These are phyloP conservation scores for Leptinotarsa undecemlineata DNA, from an alignment of 1,140 invertebrate species.

Conservation along the genomic window DNA sequence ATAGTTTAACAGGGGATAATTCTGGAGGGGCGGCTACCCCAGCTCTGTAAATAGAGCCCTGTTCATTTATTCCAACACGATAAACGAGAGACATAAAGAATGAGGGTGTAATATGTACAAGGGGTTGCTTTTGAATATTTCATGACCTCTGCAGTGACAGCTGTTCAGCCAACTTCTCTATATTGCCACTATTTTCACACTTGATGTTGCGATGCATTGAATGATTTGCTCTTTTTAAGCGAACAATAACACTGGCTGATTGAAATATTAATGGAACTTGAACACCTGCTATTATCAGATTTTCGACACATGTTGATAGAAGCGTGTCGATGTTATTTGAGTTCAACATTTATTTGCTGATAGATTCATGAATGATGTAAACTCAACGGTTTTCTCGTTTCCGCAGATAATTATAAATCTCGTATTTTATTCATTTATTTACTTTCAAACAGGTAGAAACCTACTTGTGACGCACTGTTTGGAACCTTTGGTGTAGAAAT, in stretches of 20 bases:
- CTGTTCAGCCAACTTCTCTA: conserved; percentile 40
- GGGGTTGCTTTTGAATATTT: conserved; percentile 45
- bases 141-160: conserved; percentile 44
- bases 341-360: too few species aligned
- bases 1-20: conserved; percentile 43
- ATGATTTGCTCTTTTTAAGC: conserved; percentile 36
- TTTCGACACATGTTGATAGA: neutral
- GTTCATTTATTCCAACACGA: conserved; percentile 42
- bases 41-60: conserved; percentile 32
- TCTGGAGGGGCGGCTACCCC: conserved; percentile 34
- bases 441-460: too few species aligned
- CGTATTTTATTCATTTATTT: too few species aligned
- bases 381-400: too few species aligned
- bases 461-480: too few species aligned
- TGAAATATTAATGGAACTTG: conserved; percentile 26
- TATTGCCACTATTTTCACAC: conserved; percentile 40
- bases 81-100: conserved; percentile 44
- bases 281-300: conserved; percentile 27
- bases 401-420: too few species aligned
- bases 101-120: conserved; percentile 46
- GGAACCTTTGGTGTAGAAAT: too few species aligned
- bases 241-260: conserved; percentile 33
- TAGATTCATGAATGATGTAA: too few species aligned
- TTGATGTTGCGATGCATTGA: conserved; percentile 24
- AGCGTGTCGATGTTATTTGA: neutral